phyloP scores from a whole-genome alignment of 2,113 vertebrate species.

The Kryptolebias marmoratus region DNA sequence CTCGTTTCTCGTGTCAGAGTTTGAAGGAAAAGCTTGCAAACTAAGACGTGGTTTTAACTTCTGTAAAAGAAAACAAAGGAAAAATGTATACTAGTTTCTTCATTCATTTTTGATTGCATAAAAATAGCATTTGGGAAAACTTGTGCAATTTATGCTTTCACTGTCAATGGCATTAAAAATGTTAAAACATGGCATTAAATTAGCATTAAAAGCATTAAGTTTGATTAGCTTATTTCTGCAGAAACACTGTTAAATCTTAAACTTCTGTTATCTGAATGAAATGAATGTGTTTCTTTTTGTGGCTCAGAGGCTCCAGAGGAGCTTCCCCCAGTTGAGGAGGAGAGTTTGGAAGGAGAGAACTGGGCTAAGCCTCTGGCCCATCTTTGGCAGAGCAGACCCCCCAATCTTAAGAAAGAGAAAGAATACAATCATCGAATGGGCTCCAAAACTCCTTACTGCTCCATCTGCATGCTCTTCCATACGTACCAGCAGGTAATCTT shows the following conservation, averaged over 20 bases:
- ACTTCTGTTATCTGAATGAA: not conserved
- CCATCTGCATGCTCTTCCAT: slow-evolving; percentile 92
- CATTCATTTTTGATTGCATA: too few relatives aligned
- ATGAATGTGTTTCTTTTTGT: slow-evolving; percentile 6
- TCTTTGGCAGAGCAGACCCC: slow-evolving; percentile 93
- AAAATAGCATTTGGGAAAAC: too few relatives aligned
- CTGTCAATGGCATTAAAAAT: too few relatives aligned
- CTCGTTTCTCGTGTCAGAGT: too few relatives aligned
- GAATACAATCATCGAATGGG: slow-evolving; percentile 91
- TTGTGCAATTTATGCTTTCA: too few relatives aligned
- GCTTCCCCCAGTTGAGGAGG: slow-evolving; percentile 81
- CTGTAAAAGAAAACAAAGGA: too few relatives aligned
- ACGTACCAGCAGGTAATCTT: slow-evolving; percentile 83
- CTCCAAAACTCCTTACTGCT: slow-evolving; percentile 89
- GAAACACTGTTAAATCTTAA: not conserved
- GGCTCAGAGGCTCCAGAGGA: slow-evolving; percentile 86
- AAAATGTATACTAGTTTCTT: too few relatives aligned
- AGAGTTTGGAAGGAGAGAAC: slow-evolving; percentile 87
- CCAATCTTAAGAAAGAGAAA: slow-evolving; percentile 89
- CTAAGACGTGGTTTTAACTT: too few relatives aligned
- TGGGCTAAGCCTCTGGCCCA: slow-evolving; percentile 94
- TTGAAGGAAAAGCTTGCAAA: too few relatives aligned
- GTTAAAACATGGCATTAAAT: too few relatives aligned
- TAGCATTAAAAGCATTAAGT: too few relatives aligned
- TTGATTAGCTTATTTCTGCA: not conserved